Evolutionary conservation across 2,113 vertebrate genomes (phyloP), one percentile per base, ranked within the genome.

Genomic region (Lanius collurio): DNA sequence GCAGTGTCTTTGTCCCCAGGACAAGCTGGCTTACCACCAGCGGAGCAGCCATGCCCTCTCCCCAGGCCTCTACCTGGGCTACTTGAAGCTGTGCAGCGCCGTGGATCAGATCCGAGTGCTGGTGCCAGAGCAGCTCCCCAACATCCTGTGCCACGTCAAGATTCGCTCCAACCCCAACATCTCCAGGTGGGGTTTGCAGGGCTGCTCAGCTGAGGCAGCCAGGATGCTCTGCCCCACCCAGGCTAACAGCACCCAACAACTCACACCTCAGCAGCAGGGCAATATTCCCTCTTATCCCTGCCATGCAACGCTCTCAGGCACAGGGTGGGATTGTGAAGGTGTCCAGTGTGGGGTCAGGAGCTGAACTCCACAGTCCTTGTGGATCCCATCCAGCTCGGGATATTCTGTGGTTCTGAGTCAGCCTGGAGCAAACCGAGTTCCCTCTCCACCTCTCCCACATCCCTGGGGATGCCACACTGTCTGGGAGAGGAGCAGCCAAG

Each of bases 91-190:
- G 55, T 99, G 98, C 84, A 99, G 98, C 5, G 99, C 99, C 0
- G 98, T 99, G 94, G 99, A 99, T 90, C 99, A 99, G 97, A 99
- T 99, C 85, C 97, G 98, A 92, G 98, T 98, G 17, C 97, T 99
- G 92, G 99, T 99, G 77, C 98, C 99, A 0, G 98, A 99, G 96
- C 98, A 95, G 88, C 98, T 98, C 46, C 99, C 99, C 91, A 99
- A 99, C 68, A 97, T 99, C 86, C 98, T 99, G 50, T 99, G 99
- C 95, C 98, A 99, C 14, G 98, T 98, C 96, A 99, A 98, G 96
- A 98, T 99, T 28, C 98, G 99, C 63, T 98, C 98, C 98, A 99
- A 99, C 92, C 97, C 97, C 74, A 99, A 99, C 39, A 96, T 99
- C 60, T 99, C 99, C 94, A 98, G 99, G 99, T 99, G 94, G 16